phyloP scores from a whole-genome alignment of 2,888 invertebrate genomes.

The Xestobium rufovillosum region DNA sequence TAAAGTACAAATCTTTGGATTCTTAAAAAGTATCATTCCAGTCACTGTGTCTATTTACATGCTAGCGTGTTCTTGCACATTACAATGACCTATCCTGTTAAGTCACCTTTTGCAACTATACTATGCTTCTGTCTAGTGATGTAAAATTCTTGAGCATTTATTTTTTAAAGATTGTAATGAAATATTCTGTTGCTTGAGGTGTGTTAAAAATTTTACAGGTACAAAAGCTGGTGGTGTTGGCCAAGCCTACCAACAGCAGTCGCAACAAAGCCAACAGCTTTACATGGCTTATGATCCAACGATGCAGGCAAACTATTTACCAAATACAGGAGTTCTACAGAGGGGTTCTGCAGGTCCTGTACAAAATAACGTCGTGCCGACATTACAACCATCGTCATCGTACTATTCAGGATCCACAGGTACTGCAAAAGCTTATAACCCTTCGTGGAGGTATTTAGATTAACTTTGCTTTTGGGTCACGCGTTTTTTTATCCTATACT shows the following conservation, averaged over 20 bases:
- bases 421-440: slow-evolving; percentile 35
- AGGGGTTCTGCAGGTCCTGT: slow-evolving; percentile 48
- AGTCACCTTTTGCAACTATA: too few species aligned
- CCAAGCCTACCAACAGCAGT: slow-evolving; percentile 51
- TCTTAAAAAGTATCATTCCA: too few species aligned
- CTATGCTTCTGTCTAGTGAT: too few species aligned
- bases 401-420: slow-evolving; percentile 48
- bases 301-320: slow-evolving; percentile 53
- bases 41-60: too few species aligned
- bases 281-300: slow-evolving; percentile 55
- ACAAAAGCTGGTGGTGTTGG: slow-evolving; percentile 51
- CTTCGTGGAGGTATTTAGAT: slow-evolving; percentile 25
- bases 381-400: slow-evolving; percentile 46
- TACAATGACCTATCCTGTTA: too few species aligned
- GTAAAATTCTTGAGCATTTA: too few species aligned
- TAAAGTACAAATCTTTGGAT: too few species aligned
- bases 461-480: slow-evolving; percentile 26
- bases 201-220: too few species aligned
- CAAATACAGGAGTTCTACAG: slow-evolving; percentile 56
- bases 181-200: not conserved
- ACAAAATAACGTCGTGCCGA: slow-evolving; percentile 44
- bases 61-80: too few species aligned
- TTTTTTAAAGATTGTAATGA: too few species aligned
- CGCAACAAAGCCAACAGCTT: slow-evolving; percentile 47
- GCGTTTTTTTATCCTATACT: slow-evolving; percentile 24